Evolutionary conservation across 2,888 invertebrate genomes (phyloP).

Genomic region (Nymphalis urticae): DNA sequence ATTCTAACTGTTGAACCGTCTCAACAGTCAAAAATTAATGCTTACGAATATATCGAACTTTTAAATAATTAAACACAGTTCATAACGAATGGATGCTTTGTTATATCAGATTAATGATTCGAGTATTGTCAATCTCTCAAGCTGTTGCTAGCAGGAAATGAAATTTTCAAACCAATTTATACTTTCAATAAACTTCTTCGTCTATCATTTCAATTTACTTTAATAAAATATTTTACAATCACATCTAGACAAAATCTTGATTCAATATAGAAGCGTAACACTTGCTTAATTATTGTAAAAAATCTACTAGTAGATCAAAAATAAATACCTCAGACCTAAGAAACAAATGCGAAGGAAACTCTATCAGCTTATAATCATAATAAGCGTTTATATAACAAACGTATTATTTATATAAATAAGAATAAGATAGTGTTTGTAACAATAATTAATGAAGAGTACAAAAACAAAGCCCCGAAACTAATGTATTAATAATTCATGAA

Average conservation of each 20-base stretch:
- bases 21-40: constrained; percentile 9
- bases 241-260: too few relatives aligned
- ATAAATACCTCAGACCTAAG: too few relatives aligned
- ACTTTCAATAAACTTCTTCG: not conserved
- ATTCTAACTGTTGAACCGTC: too few relatives aligned
- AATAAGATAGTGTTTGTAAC: constrained; percentile 19
- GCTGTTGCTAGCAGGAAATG: not conserved
- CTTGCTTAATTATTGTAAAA: too few relatives aligned
- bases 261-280: too few relatives aligned
- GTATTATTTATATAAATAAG: constrained; percentile 4
- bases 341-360: too few relatives aligned
- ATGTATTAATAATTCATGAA: constrained; percentile 42
- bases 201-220: not conserved
- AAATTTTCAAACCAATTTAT: not conserved
- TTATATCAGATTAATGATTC: constrained; percentile 20
- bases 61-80: constrained; percentile 35
- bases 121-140: constrained; percentile 5
- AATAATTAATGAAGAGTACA: constrained; percentile 39
- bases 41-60: constrained; percentile 37
- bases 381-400: too few relatives aligned
- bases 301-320: too few relatives aligned
- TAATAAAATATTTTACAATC: too few relatives aligned
- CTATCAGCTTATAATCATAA: too few relatives aligned
- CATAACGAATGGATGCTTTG: constrained; percentile 21
- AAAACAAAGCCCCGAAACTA: constrained; percentile 36